Percentiles rank a stretch among this genome's conserved stretches.
phyloP scores from a whole-genome alignment of 2,113 vertebrate species.

The Labeo rohita region DNA sequence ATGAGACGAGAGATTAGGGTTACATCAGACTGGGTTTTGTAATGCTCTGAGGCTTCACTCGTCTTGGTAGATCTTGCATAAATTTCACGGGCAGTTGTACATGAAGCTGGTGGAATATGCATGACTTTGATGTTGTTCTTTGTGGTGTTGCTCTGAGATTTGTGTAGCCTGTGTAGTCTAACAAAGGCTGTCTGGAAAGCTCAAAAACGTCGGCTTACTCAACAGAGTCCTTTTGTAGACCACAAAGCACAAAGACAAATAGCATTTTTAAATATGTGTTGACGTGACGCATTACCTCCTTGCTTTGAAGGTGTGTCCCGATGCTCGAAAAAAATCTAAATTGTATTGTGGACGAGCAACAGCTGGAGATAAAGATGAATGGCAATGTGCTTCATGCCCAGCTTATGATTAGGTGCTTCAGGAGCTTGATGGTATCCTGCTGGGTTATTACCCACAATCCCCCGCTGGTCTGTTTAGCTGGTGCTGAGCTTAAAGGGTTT shows the following conservation, averaged over 20 bases:
- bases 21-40: not conserved
- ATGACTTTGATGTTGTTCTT: constrained; percentile 28
- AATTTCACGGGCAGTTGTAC: constrained; percentile 30
- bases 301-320: not conserved
- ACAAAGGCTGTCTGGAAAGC: constrained; percentile 22
- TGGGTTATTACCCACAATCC: constrained; percentile 37
- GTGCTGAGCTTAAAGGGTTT: constrained; percentile 25
- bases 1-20: constrained; percentile 2
- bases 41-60: not conserved
- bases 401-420: constrained; percentile 4
- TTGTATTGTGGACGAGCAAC: not conserved
- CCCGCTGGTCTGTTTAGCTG: constrained; percentile 12
- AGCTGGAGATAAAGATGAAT: constrained; percentile 3
- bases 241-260: not conserved
- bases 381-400: not conserved
- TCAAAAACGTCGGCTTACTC: not conserved
- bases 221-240: not conserved
- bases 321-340: not conserved
- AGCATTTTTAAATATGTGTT: not conserved
- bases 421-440: constrained; percentile 14
- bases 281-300: not conserved
- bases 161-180: not conserved
- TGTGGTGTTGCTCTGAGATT: not conserved
- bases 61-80: constrained; percentile 2
- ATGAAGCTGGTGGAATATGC: constrained; percentile 21